Evolutionary conservation across 2,113 vertebrate species (phyloP).

Genomic region (Aplodontia rufa): DNA sequence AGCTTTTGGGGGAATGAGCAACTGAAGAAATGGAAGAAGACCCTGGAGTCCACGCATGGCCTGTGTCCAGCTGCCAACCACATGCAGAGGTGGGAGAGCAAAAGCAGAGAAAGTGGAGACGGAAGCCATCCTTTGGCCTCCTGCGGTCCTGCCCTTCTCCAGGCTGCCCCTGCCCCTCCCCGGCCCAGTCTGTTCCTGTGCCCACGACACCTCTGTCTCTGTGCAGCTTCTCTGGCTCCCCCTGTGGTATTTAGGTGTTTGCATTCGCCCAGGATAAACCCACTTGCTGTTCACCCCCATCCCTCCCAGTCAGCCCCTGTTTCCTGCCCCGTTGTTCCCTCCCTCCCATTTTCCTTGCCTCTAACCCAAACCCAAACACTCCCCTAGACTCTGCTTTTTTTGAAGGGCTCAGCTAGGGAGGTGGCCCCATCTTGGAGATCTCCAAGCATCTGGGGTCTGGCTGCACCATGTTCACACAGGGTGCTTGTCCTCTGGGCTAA

Average conservation of each 20-base stretch:
- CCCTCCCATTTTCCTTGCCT: neutral
- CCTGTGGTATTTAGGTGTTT: neutral
- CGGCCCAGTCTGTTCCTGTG: neutral
- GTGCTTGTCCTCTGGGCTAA: neutral
- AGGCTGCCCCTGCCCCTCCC: neutral
- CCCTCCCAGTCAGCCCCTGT: neutral
- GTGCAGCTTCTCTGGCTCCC: neutral
- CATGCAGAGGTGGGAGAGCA: neutral
- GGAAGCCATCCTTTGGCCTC: neutral
- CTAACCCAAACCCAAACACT: neutral
- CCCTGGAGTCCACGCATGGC: accelerated
- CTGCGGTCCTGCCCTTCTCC: no score
- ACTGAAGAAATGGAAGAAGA: neutral
- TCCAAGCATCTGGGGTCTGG: neutral
- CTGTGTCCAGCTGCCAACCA: neutral
- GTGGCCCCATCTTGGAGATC: neutral
- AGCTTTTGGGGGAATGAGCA: neutral
- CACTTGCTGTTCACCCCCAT: no score
- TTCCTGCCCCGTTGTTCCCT: neutral
- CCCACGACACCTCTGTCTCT: no score
- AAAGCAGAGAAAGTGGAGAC: neutral
- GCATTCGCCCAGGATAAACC: neutral
- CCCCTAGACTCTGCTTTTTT: no score
- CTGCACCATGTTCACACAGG: accelerated
- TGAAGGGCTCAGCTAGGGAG: neutral